Percentiles rank a stretch among this genome's conserved stretches.
phyloP scores from a whole-genome alignment of 2,797 vertebrate genomes.

The Ptychobarbus kaznakovi region DNA sequence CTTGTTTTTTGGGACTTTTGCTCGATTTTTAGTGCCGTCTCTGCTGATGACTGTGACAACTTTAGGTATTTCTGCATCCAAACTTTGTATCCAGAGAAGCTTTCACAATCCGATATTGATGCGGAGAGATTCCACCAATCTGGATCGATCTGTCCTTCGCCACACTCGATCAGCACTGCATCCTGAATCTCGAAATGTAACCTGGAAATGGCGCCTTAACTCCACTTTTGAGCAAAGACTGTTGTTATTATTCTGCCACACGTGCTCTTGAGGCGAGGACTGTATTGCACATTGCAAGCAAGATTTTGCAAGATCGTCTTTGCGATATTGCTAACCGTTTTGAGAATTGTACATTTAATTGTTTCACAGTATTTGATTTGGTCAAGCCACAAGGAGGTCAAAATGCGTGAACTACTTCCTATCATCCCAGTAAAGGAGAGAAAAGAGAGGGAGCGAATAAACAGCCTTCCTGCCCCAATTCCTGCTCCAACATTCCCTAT shows the following conservation, averaged over 20 bases:
- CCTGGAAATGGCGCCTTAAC: conserved; percentile 69
- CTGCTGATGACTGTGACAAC: neutral
- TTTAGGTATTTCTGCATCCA: conserved; percentile 6
- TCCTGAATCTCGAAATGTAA: conserved; percentile 68
- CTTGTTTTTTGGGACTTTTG: conserved; percentile 5
- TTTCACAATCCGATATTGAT: conserved; percentile 57
- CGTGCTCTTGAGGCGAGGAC: conserved; percentile 66
- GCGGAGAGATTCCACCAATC: conserved; percentile 70
- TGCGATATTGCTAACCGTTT: conserved; percentile 80
- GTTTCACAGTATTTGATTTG: conserved; percentile 16
- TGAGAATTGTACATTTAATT: conserved; percentile 51
- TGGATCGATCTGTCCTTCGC: conserved; percentile 56
- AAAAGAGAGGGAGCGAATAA: conserved; percentile 64
- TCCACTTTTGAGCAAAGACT: conserved; percentile 70
- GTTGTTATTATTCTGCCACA: conserved; percentile 69
- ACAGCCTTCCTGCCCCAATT: conserved; percentile 66
- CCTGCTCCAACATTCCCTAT: conserved; percentile 67
- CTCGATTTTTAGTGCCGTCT: neutral
- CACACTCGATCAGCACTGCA: conserved; percentile 38
- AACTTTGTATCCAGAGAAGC: conserved; percentile 44
- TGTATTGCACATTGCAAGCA: neutral
- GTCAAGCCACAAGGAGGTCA: conserved; percentile 10
- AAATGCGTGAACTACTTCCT: conserved; percentile 76
- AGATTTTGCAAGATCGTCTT: conserved; percentile 5
- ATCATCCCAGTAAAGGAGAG: conserved; percentile 60